Evolutionary conservation across 2,113 vertebrate species (phyloP), one percentile per base, ranked within the genome.

Genomic region (Cottus gobio): DNA sequence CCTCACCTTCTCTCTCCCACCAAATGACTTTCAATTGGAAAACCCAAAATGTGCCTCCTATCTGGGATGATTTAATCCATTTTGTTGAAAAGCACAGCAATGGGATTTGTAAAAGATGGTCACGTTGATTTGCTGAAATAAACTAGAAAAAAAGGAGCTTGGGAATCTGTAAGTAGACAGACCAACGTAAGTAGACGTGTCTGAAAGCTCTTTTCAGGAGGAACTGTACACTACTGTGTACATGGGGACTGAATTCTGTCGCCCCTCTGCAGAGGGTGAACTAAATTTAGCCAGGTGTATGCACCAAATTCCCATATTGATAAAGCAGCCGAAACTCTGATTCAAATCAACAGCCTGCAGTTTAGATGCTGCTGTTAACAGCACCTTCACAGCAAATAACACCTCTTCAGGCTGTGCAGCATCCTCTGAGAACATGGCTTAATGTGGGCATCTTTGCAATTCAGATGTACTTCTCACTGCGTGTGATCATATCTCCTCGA

Each of bases 61-160:
- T 48, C 10, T 57, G 15, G 22, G 15, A 30, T 64, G 46, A 71
- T 34, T 71, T 18, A 79, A 28, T 60, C 15, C 16, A 30, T 4
- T 61, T 62, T 50, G 72, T 8, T 54, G n/a, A 13, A 54, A 74
- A 74, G 22, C 46, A 11, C 50, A 34, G 1, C 48, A 61, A 73
- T 4, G 7, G 20, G 39, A 46, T 61, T 48, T 39, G 15, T 31
- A 69, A 69, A 34, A 30, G 9, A 66, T 42, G 62, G 37, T 46
- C 15, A 46, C 2, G 10, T 22, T 58, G 26, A 42, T n/a, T 60
- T 34, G 12, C 22, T 5, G 1, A 36, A 62, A 5, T 71, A 15
- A 71, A 71, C 10, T 15, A 15, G 4, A 20, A 34, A 9, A 71
- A 20, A 26, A 6, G 11, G 10, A 22, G 20, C 34, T 18, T 7